Percentiles rank a stretch among this genome's conserved stretches.
These are phyloP conservation scores for Lates calcarifer DNA, from an alignment of 2,113 vertebrate species.

Conservation along the genomic window DNA sequence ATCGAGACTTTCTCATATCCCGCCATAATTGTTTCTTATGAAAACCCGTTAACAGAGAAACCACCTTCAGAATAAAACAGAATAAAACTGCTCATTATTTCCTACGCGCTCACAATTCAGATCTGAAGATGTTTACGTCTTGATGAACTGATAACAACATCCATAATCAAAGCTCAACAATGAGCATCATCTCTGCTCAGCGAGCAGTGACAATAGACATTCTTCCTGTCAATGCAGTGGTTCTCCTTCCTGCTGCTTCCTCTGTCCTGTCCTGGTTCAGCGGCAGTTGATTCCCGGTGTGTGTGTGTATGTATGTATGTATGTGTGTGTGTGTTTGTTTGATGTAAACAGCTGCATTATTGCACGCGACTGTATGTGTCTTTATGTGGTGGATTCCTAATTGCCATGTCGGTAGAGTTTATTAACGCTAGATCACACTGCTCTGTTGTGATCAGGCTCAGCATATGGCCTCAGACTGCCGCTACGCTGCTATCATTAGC, in stretches of 20 bases:
- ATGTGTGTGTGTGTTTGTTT: slow-evolving; percentile 7
- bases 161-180: slow-evolving; percentile 34
- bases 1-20: slow-evolving; percentile 37
- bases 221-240: neutral
- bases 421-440: slow-evolving; percentile 62
- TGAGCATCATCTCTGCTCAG: slow-evolving; percentile 32
- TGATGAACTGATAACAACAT: slow-evolving; percentile 4
- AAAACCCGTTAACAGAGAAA: slow-evolving; percentile 29
- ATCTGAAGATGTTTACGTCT: neutral
- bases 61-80: neutral
- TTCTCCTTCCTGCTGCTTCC: slow-evolving; percentile 26
- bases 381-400: slow-evolving; percentile 56
- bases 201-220: slow-evolving; percentile 24
- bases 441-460: slow-evolving; percentile 70
- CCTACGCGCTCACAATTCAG: neutral
- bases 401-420: slow-evolving; percentile 69
- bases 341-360: slow-evolving; percentile 39
- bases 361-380: slow-evolving; percentile 14
- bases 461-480: slow-evolving; percentile 78
- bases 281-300: slow-evolving; percentile 31
- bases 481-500: slow-evolving; percentile 71
- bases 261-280: slow-evolving; percentile 24
- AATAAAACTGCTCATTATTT: neutral
- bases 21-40: slow-evolving; percentile 22
- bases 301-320: slow-evolving; percentile 21